Evolutionary conservation across 2,888 invertebrate genomes (phyloP), one percentile per base, ranked within the genome.

Genomic region (Catocala nupta): DNA sequence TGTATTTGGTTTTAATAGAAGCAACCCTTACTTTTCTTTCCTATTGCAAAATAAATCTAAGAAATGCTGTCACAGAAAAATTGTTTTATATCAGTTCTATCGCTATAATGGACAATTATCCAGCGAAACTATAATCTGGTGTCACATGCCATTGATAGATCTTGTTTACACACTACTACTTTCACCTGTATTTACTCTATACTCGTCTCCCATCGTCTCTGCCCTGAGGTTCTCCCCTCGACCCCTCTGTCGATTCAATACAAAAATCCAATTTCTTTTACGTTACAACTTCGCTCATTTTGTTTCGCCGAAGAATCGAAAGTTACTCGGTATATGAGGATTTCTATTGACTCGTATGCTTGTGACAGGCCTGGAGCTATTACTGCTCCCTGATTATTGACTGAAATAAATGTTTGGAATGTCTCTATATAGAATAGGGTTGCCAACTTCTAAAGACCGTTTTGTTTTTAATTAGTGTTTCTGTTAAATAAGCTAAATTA

Each of bases 201-300:
- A 71, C 62, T 67, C 61, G 71, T 62, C 68, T 80, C 64, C 68
- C 25, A 25, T 25, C 25, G 25, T 71, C 68, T 70, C 73, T 57
- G 64, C 58, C 74, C 58, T 50, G 10, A 11, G 52, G 12, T 51
- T 65, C 58, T 58, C 65, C 59, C 58, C 73, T 63, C 63, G 48
- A 60, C 69, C 77, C 77, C 78, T 78, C 77, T 81, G 87, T 87
- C 90, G 88, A 89, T 90, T 90, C 90, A 89, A 90, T 90, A 89
- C 89, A 78, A 87, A 81, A 91, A 91, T 89, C 90, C 91, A 92
- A 91, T 92, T 90, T 89, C 89, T 90, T 90, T 89, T 83, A 87
- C 87, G 87, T 86, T 88, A 87, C 87, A 89, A 90, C 85, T 88
- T 85, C 83, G 81, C 83, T 91, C 90, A 89, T 91, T 90, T 88